phyloP scores from a whole-genome alignment of 53 echinoderm and acorn worm species.

The Luidia sarsii region DNA sequence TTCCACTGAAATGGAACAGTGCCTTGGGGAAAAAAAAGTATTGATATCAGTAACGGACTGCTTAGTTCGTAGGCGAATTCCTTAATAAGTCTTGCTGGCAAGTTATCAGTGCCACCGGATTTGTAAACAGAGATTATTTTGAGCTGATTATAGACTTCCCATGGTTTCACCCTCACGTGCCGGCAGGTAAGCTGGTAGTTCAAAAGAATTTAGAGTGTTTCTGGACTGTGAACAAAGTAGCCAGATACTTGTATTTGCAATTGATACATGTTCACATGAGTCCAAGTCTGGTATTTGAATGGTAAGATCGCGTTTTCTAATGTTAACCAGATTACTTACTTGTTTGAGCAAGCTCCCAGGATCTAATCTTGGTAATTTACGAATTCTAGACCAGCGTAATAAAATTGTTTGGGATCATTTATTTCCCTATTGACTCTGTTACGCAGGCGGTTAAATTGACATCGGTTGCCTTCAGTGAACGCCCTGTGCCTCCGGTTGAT shows the following conservation, averaged over 20 bases:
- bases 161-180: neutral
- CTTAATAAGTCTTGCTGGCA: slow-evolving; percentile 3
- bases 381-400: too few relatives aligned
- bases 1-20: slow-evolving; percentile 24
- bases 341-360: too few relatives aligned
- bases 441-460: too few relatives aligned
- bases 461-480: too few relatives aligned
- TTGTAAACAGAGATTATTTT: slow-evolving; percentile 25
- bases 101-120: slow-evolving; percentile 24
- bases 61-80: slow-evolving; percentile 51
- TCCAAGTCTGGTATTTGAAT: too few relatives aligned
- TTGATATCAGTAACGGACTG: too few relatives aligned
- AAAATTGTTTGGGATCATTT: too few relatives aligned
- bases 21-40: slow-evolving; percentile 7
- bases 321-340: too few relatives aligned
- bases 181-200: slow-evolving; percentile 9
- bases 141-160: slow-evolving; percentile 2
- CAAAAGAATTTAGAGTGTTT: neutral
- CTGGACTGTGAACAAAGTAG: slow-evolving; percentile 1
- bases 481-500: too few relatives aligned
- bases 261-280: neutral
- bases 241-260: slow-evolving; percentile 1
- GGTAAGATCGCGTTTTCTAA: too few relatives aligned
- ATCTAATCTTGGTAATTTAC: too few relatives aligned
- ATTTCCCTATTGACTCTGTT: too few relatives aligned